phyloP scores from a whole-genome alignment of 2,797 vertebrate genomes.

The Falco biarmicus region DNA sequence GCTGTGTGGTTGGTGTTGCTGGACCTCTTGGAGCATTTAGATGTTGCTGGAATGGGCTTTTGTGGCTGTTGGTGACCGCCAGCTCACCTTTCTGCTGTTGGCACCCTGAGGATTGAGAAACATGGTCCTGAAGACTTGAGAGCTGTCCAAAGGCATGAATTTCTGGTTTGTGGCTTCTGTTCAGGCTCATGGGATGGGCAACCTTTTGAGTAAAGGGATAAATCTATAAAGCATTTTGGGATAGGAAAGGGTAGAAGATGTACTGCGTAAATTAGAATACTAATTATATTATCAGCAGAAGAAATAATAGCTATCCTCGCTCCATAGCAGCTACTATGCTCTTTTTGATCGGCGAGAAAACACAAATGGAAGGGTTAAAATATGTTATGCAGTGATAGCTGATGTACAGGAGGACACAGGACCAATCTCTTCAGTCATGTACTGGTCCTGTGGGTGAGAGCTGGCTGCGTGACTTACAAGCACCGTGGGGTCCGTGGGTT shows the following conservation, averaged over 20 bases:
- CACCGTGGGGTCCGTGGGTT: background rate
- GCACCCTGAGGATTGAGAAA: background rate
- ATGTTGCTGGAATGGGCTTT: background rate
- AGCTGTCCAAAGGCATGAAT: background rate
- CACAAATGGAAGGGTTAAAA: background rate
- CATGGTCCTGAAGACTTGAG: fast-evolving
- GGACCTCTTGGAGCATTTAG: background rate
- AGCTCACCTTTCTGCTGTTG: background rate
- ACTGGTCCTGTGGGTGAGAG: background rate
- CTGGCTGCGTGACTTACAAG: background rate
- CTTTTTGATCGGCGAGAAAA: background rate
- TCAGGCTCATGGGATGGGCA: background rate
- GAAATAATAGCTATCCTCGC: background rate
- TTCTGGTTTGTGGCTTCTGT: background rate
- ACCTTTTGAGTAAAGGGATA: background rate
- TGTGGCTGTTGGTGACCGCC: background rate
- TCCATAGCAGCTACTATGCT: conserved; percentile 32
- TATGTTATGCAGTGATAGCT: background rate
- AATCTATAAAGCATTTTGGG: background rate
- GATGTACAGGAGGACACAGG: background rate
- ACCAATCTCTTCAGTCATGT: background rate
- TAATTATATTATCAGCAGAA: background rate
- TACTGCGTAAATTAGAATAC: background rate
- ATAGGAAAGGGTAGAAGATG: background rate
- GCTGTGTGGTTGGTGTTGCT: background rate